Evolutionary conservation across 37 sponge, comb jelly and placozoan genomes (phyloP), one percentile per base, ranked within the genome.

Genomic region (Halichondria panicea): DNA sequence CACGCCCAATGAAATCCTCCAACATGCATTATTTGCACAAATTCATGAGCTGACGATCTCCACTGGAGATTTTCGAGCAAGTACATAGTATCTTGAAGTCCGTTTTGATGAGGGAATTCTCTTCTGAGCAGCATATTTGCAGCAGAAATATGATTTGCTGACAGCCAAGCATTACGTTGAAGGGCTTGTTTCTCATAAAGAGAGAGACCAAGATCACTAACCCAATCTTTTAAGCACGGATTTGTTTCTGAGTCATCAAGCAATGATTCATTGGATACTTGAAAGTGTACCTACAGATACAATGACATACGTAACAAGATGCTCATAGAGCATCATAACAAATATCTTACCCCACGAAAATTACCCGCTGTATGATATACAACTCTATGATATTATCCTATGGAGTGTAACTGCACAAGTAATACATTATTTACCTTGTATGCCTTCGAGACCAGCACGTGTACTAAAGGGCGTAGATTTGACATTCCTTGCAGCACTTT

Each of bases 1-100:
- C 53, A 50, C 18, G 53, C 53, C 53, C 53, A 50, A 18, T 50
- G 53, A 50, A 50, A 50, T 18, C 53, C 53, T 50, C 53, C 53
- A 50, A 50, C 18, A 50, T 50, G 53, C 12, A 50, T 50, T 19
- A 50, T 50, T 50, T 50, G 53, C 12, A 50, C 53, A 50, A 50
- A 50, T 12, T 50, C 18, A 12, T 50, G 53, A 50, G 53, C 15
- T 50, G 53, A 19, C 12, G 53, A 50, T 50, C 53, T 50, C 53
- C 53, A 50, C 18, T 50, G 53, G 15, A 50, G 53, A 19, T 50
- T 50, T 50, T 50, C 53, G 18, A 50, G 15, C 53, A 50, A 50
- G 53, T 50, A 50, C 53, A 50, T 18, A 19, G 53, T 50, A 50
- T 50, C 53, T 50, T 50, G 53, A 12, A 50, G 53, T 12, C 53